phyloP scores from a whole-genome alignment of 2,113 vertebrate species.

The Perca schrenkii region DNA sequence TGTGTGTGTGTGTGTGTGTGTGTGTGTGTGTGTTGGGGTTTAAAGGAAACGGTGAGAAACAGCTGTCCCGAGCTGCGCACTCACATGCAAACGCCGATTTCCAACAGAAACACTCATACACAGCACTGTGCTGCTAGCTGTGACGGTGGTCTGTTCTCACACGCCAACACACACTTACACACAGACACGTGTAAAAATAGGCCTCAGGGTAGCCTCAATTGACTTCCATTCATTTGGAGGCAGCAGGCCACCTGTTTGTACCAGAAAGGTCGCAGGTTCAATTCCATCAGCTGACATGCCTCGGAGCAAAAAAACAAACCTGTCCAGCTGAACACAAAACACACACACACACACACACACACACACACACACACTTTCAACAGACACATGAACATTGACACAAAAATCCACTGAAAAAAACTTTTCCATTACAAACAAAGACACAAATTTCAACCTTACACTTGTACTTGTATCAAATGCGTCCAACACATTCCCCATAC shows the following conservation, averaged over 20 bases:
- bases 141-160: no score
- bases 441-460: neutral
- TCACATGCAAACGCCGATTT: conserved; percentile 6
- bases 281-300: conserved; percentile 42
- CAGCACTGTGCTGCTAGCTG: neutral
- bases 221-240: conserved; percentile 41
- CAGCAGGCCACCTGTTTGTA: conserved; percentile 15
- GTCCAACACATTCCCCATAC: neutral
- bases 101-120: conserved; percentile 4
- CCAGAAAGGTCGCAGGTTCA: conserved; percentile 48
- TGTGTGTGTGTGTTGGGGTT: conserved; percentile 24
- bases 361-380: neutral
- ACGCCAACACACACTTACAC: conserved; percentile 10
- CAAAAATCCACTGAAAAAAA: neutral
- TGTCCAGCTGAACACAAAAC: neutral
- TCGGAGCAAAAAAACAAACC: conserved; percentile 1
- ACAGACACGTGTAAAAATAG: conserved; percentile 17
- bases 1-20: conserved; percentile 37
- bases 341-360: neutral
- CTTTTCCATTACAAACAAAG: neutral
- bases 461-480: neutral
- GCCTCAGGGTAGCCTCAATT: conserved; percentile 31
- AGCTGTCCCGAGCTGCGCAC: conserved; percentile 64
- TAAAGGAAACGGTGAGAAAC: conserved; percentile 66
- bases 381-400: neutral